phyloP scores from a whole-genome alignment of 2,797 vertebrate species.

The Hafferia zeledoni region DNA sequence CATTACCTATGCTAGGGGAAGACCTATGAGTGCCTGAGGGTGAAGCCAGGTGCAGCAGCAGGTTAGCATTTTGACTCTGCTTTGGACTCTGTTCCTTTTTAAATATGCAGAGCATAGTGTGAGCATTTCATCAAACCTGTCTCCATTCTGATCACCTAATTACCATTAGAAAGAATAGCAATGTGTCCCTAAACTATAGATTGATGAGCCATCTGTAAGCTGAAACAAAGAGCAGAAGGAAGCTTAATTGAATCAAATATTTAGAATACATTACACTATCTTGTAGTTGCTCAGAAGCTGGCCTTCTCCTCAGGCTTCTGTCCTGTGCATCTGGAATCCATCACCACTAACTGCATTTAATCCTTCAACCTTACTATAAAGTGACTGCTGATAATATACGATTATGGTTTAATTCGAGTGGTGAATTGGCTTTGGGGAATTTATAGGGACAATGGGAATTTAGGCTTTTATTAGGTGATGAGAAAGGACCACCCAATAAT shows the following conservation, averaged over 20 bases:
- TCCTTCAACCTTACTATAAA: conserved; percentile 37
- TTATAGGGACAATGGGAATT: background rate
- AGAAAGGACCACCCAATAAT: background rate
- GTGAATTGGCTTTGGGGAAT: conserved; percentile 8
- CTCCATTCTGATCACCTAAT: conserved; percentile 61
- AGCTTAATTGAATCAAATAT: conserved; percentile 70
- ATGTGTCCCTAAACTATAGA: conserved; percentile 60
- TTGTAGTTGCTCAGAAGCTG: conserved; percentile 41
- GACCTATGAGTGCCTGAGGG: background rate
- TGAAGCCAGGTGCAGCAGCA: background rate
- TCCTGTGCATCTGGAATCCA: conserved; percentile 52
- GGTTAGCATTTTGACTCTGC: background rate
- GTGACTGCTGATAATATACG: conserved; percentile 47
- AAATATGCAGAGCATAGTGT: conserved; percentile 43
- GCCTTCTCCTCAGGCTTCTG: conserved; percentile 48
- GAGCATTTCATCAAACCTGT: conserved; percentile 58
- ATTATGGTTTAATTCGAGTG: conserved; percentile 51
- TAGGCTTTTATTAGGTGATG: background rate
- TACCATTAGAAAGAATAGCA: conserved; percentile 66
- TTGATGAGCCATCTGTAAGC: conserved; percentile 71
- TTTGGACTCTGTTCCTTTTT: conserved; percentile 6
- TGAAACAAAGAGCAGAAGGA: conserved; percentile 71
- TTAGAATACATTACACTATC: conserved; percentile 60
- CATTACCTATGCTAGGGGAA: background rate
- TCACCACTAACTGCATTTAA: conserved; percentile 48